Evolutionary conservation across 2,113 vertebrate genomes (phyloP), one percentile per base, ranked within the genome.

Genomic region (Hydropotes inermis): DNA sequence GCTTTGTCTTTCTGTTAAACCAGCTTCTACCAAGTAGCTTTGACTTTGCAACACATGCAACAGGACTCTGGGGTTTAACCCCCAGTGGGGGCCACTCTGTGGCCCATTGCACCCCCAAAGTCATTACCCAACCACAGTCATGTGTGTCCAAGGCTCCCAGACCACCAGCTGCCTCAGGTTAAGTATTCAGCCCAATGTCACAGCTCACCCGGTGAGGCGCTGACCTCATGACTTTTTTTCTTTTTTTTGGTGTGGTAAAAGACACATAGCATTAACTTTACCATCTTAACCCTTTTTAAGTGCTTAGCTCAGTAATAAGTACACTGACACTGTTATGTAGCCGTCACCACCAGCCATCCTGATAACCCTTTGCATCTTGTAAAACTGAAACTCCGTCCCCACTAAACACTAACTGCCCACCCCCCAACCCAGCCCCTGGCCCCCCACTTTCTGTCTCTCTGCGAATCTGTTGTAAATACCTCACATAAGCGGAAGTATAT

Each of bases 41-140:
- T 55, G 14, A 58, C 14, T 60, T 52, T 39, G 28, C 28, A 74
- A 28, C 47, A 15, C 28, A 28, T 27, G 27, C 2, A 43, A 3
- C 6, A 14, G 57, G n/a, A 3, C n/a, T 58, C 30, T 2, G 30
- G 25, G 21, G 15, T 19, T 11, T 28, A 12, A 28, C 14, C 30
- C 27, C 30, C 27, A 19, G 11, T 2, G 13, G 4, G 0, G 28
- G 16, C 36, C 30, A 27, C 60, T 23, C 64, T 47, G 5, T 2
- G 21, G 90, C 52, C 13, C 25, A 11, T 1, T 27, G 33, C 0
- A 2, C 17, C 54, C 47, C 60, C 36, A 5, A 17, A 9, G 16
- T 47, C 39, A 57, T 47, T 21, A 33, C 21, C 58, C 47, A 39
- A 6, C 55, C 55, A 55, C n/a, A 70, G 9, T 14, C 21, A 33